Percentiles rank a stretch among this genome's conserved stretches.
phyloP scores from a whole-genome alignment of 2,113 vertebrate genomes.

The Pipa parva region DNA sequence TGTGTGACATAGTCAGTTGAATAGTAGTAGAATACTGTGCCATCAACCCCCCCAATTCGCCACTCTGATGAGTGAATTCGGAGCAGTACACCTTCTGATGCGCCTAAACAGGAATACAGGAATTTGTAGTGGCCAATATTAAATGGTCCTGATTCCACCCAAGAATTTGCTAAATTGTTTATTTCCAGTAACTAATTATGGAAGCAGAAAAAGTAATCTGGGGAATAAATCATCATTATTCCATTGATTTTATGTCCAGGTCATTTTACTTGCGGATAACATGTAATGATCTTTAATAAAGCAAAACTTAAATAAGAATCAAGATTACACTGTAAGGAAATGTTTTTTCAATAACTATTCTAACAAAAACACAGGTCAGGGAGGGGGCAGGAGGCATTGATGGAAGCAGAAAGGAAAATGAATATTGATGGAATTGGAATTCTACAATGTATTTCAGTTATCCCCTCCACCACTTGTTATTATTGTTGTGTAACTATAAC shows the following conservation, averaged over 20 bases:
- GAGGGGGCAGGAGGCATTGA: not conserved
- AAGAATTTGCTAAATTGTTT: not conserved
- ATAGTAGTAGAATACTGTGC: too few relatives aligned
- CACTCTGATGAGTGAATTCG: not conserved
- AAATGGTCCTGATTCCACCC: too few relatives aligned
- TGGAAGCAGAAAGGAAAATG: not conserved
- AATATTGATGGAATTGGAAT: not conserved
- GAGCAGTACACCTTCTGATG: not conserved
- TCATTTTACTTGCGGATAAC: conserved; percentile 24
- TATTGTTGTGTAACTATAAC: too few relatives aligned
- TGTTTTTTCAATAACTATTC: conserved; percentile 7
- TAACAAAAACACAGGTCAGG: not conserved
- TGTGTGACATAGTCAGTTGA: not conserved
- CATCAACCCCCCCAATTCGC: too few relatives aligned
- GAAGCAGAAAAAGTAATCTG: conserved; percentile 8
- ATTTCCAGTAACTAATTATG: conserved; percentile 6
- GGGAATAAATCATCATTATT: conserved; percentile 29
- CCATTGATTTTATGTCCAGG: conserved; percentile 27
- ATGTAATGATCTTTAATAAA: conserved; percentile 35
- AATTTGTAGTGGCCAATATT: not conserved
- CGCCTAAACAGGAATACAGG: not conserved
- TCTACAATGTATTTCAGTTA: too few relatives aligned
- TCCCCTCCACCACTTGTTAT: too few relatives aligned
- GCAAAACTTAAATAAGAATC: conserved; percentile 10
- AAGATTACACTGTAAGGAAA: conserved; percentile 17